Percentiles rank a stretch among this genome's conserved stretches.
Evolutionary conservation across 2,797 vertebrate species (phyloP).

Genomic region (Corythornis leucogaster): DNA sequence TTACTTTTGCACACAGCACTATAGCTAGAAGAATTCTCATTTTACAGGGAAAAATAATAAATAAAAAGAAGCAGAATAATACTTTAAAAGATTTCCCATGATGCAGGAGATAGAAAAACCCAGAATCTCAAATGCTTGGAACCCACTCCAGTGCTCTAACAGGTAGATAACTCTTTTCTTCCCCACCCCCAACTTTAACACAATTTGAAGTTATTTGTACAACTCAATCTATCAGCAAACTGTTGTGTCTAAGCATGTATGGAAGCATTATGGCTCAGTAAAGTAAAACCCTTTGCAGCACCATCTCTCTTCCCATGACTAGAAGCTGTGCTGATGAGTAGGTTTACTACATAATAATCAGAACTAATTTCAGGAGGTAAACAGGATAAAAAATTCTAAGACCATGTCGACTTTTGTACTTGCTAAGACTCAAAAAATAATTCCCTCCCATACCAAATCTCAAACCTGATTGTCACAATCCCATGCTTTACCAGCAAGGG

Average conservation of each 20-base stretch:
- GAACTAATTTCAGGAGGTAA: not conserved
- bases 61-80: not conserved
- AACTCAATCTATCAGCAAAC: not conserved
- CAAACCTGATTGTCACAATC: not conserved
- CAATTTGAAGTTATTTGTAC: not conserved
- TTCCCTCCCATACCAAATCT: accelerated
- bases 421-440: not conserved
- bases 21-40: not conserved
- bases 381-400: not conserved
- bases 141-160: not conserved
- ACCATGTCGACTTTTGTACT: not conserved
- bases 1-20: not conserved
- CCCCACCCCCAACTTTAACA: not conserved
- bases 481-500: not conserved
- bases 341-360: not conserved
- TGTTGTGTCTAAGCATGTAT: not conserved
- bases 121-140: not conserved
- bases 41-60: not conserved
- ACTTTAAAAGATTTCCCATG: not conserved
- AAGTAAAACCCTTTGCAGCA: not conserved
- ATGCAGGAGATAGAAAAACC: not conserved
- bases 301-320: not conserved
- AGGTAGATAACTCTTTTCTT: not conserved
- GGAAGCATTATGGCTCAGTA: not conserved
- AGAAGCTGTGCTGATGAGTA: not conserved